Conservation (phyloP, 1,140 invertebrate species). For the Melanaphis sacchari region DNA sequence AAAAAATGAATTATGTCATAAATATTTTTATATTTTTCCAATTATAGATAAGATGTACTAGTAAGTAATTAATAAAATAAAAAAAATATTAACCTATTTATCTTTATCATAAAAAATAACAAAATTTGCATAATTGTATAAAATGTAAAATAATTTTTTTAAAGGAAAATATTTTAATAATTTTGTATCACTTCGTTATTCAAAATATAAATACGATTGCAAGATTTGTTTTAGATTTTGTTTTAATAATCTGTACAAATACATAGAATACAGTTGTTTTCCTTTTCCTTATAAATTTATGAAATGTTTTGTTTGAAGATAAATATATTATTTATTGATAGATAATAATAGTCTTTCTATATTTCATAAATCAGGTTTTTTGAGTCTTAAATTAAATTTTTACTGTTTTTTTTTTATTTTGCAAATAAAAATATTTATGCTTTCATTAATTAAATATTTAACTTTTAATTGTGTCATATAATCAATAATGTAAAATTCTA, state of each 20-base stretch:
- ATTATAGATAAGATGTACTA: neutral
- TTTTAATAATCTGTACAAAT: neutral
- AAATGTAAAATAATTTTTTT: neutral
- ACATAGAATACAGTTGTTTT: slow-evolving; percentile 1
- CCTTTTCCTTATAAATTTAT: neutral
- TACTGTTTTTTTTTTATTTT: neutral
- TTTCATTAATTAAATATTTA: neutral
- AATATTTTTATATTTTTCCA: neutral
- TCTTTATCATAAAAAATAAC: neutral
- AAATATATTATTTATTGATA: neutral
- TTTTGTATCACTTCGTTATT: neutral
- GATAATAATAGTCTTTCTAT: neutral
- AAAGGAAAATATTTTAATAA: neutral
- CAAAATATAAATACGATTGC: neutral
- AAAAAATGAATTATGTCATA: neutral
- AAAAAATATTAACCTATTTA: neutral
- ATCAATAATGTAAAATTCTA: neutral
- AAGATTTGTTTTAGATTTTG: neutral
- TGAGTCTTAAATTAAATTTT: neutral
- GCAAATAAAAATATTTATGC: neutral
- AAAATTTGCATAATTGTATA: neutral
- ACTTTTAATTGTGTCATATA: neutral
- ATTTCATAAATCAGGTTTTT: neutral
- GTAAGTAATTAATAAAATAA: neutral
- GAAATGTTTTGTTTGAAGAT: neutral